Percentiles rank a stretch among this genome's conserved stretches.
Evolutionary conservation across 1,140 invertebrate species (phyloP).

Genomic region (Mactra quadrangularis): DNA sequence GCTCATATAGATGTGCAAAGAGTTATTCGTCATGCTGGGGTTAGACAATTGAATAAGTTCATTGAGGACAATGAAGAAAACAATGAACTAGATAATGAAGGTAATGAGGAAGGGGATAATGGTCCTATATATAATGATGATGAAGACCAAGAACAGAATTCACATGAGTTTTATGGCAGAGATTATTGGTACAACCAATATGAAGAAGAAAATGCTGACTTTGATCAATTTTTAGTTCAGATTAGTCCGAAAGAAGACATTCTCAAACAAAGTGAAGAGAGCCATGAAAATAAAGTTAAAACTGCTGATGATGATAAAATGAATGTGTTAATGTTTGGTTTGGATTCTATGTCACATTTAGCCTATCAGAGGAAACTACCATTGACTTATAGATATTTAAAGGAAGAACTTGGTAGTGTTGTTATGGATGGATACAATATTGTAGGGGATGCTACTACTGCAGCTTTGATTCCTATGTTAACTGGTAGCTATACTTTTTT

Average conservation of each 20-base stretch:
- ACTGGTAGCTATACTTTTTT: constrained; percentile 68
- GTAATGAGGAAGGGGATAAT: constrained; percentile 26
- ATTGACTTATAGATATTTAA: constrained; percentile 71
- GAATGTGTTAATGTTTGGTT: constrained; percentile 76
- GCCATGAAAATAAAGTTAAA: constrained; percentile 33
- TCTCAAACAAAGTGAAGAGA: constrained; percentile 59
- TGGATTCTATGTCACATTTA: constrained; percentile 80
- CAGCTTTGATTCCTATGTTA: constrained; percentile 76
- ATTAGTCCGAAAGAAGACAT: constrained; percentile 71
- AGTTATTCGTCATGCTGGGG: neutral
- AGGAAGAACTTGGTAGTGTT: constrained; percentile 68
- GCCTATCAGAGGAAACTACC: constrained; percentile 77
- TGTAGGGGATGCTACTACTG: constrained; percentile 79
- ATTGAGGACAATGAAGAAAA: constrained; percentile 19
- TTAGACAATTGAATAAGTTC: neutral
- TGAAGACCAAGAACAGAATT: constrained; percentile 5
- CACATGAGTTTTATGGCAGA: neutral
- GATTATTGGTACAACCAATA: neutral
- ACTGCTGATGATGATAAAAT: constrained; percentile 6
- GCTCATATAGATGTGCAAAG: neutral
- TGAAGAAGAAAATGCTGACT: constrained; percentile 66
- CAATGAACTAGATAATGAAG: constrained; percentile 14
- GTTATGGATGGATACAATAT: constrained; percentile 79
- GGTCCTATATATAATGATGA: constrained; percentile 9
- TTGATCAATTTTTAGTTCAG: constrained; percentile 79